Evolutionary conservation across 2,113 vertebrate genomes (phyloP), one percentile per base, ranked within the genome.

Genomic region (Coturnix japonica): DNA sequence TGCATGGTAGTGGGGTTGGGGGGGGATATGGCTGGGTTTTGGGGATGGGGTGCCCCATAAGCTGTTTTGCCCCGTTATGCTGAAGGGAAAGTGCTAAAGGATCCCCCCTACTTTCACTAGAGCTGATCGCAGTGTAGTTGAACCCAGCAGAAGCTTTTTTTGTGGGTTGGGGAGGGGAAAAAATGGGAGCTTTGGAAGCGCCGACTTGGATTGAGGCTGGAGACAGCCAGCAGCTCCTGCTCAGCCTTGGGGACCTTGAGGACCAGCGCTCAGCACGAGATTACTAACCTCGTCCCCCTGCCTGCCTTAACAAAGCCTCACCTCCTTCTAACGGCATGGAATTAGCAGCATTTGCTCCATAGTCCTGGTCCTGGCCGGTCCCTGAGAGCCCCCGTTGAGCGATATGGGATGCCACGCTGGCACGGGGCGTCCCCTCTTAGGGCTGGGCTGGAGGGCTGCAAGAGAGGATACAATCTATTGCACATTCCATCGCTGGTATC

Each of bases 221-320:
- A 46, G 19, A 47, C 65, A 47, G 3, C 13, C 23, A 39, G 1
- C 80, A 80, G 54, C 83, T 83, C 47, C 49, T 20, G 31, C 56
- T 23, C 51, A 91, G 90, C 92, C 76, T 83, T 85, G 92, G 95
- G 95, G 95, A 91, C 89, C 92, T 95, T 13, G 67, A 41, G 95
- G 95, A 94, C 94, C 95, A 44, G 57, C 51, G 56, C 51, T 57
- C 47, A 0, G 41, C 17, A 2, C 33, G 2, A 56, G 10, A 12
- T 17, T 1, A 20, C 43, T 35, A 18, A 49, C 25, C 70, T 59
- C 1, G 3, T 22, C 74, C 57, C 10, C 21, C 37, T 23, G 17
- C 26, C 66, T 41, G 56, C 37, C 44, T 37, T 44, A 10, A 31
- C 71, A 10, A 4, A 69, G 59, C 2, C 41, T 20, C 81, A 7